Evolutionary conservation across 2,113 vertebrate species (phyloP), one percentile per base, ranked within the genome.

Genomic region (Apodemus sylvaticus): DNA sequence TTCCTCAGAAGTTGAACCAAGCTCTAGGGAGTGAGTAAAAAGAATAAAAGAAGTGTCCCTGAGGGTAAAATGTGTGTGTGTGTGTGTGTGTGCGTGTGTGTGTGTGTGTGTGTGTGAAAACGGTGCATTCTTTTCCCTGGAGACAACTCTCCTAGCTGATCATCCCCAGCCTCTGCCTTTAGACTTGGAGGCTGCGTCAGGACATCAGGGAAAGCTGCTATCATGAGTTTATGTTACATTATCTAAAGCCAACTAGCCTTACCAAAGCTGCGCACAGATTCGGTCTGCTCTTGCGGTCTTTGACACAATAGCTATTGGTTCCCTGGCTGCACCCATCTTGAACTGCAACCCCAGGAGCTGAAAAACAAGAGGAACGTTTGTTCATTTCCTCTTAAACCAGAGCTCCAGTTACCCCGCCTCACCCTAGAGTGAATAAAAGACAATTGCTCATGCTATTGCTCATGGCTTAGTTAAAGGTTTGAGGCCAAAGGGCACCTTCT

Each of bases 191-290:
- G 31, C 86, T 77, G 26, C 64, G 76, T 86, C 89, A 64, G 82
- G 90, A 86, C 31, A 92, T 48, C 39, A 22, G 0, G 51, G 48
- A 93, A 94, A 92, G 48, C 78, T n/a, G 12, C 76, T 97, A 90
- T 97, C 95, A 51, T 64, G 86, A 95, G 95, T 90, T 97, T 97
- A 96, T 86, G 51, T 82, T 96, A 77, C 58, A 31, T 89, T 96
- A 97, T 97, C 96, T 95, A 93, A 97, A 96, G 90, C 89, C 66
- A 91, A 77, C 89, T 76, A 58, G 26, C 85, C 26, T 71, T 36
- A 89, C 51, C 82, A 91, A 96, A 76, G 73, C 34, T 62, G 42
- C 45, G 9, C 58, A 81, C 62, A 42, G 71, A 86, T 58, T 81
- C 0, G 1, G 31, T 70, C 64, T 36, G 62, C 83, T 70, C 64